phyloP scores from a whole-genome alignment of 1,140 invertebrate genomes.

The Hylaeus volcanicus region DNA sequence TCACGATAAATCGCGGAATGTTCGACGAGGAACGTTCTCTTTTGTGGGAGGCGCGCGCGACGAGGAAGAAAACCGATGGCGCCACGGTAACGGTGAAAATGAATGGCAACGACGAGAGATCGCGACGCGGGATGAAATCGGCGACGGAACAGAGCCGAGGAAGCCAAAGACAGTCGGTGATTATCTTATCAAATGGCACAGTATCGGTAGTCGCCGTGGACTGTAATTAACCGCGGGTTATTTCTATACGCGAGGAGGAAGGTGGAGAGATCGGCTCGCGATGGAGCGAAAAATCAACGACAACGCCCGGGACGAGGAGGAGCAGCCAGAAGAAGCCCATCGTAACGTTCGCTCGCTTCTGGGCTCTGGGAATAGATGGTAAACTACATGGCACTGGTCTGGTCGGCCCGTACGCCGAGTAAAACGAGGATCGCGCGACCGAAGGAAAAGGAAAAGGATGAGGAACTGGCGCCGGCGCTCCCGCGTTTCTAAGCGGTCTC shows the following conservation, averaged over 20 bases:
- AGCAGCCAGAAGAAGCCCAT: slow-evolving; percentile 49
- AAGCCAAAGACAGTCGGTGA: slow-evolving; percentile 52
- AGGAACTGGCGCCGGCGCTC: slow-evolving; percentile 64
- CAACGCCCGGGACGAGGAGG: neutral
- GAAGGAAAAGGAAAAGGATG: slow-evolving; percentile 61
- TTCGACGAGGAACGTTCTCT: neutral
- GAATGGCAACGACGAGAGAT: slow-evolving; percentile 6
- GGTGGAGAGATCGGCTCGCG: slow-evolving; percentile 6
- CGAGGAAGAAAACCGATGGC: slow-evolving; percentile 3
- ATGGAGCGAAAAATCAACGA: slow-evolving; percentile 32
- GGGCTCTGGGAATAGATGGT: slow-evolving; percentile 48
- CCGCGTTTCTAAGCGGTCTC: slow-evolving; percentile 60
- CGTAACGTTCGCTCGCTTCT: slow-evolving; percentile 32
- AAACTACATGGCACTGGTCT: slow-evolving; percentile 39
- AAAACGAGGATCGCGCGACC: slow-evolving; percentile 42
- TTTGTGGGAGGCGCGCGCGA: neutral
- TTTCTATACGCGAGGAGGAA: slow-evolving; percentile 43
- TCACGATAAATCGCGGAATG: neutral
- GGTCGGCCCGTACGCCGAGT: slow-evolving; percentile 24
- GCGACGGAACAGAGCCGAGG: slow-evolving; percentile 4
- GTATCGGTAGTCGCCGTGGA: slow-evolving; percentile 25
- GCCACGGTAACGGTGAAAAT: slow-evolving; percentile 59
- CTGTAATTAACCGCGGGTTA: slow-evolving; percentile 50
- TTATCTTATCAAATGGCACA: slow-evolving; percentile 57
- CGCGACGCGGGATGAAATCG: neutral